Conservation (phyloP, 2,797 vertebrate genomes). For the Cyprinella venusta region DNA sequence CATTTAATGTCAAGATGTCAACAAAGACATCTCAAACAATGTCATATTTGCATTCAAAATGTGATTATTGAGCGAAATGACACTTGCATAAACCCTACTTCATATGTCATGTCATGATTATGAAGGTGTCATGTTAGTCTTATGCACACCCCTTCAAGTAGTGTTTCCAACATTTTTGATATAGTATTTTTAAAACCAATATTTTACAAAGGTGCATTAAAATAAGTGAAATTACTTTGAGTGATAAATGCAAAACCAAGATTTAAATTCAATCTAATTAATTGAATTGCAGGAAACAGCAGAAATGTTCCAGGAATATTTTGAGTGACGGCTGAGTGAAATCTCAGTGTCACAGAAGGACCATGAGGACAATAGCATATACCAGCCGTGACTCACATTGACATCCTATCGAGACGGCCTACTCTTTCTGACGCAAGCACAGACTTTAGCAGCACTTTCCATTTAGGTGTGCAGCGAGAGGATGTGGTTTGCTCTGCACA, state of each 20-base stretch:
- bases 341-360: neutral
- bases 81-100: too few species aligned
- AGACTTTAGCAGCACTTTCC: slow-evolving; percentile 54
- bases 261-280: neutral
- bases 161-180: neutral
- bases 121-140: too few species aligned
- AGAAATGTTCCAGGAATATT: neutral
- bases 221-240: neutral
- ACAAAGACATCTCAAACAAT: too few species aligned
- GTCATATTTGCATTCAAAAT: too few species aligned
- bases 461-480: slow-evolving; percentile 69
- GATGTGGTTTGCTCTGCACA: slow-evolving; percentile 78
- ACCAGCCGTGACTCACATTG: slow-evolving; percentile 8
- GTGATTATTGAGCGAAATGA: too few species aligned
- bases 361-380: neutral
- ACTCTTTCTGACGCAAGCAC: slow-evolving; percentile 29
- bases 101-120: too few species aligned
- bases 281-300: neutral
- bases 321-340: neutral
- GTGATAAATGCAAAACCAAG: neutral
- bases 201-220: neutral
- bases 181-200: neutral
- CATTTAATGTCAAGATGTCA: too few species aligned
- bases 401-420: neutral
- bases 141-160: too few species aligned